Conservation (phyloP, 2,888 invertebrate genomes). For the Vandiemenella viatica region DNA sequence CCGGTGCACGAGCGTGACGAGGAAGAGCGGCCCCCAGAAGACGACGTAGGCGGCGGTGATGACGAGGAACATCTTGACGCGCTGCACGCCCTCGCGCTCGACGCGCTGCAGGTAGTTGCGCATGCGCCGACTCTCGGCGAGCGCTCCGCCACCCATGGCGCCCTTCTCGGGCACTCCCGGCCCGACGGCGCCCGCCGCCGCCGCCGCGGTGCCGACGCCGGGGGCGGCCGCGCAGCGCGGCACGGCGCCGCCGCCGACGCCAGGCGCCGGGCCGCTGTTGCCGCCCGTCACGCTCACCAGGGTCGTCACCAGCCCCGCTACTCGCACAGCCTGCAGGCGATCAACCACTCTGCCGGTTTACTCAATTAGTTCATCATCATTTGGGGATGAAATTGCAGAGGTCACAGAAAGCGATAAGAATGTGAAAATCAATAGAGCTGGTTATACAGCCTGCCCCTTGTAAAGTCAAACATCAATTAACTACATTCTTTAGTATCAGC, state of each 20-base stretch:
- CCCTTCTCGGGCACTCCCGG: too few relatives aligned
- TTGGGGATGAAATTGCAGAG: too few relatives aligned
- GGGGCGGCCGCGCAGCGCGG: not conserved
- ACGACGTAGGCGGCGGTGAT: constrained; percentile 71
- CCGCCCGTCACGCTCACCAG: constrained; percentile 65
- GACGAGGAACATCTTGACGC: constrained; percentile 73
- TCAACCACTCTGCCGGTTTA: too few relatives aligned
- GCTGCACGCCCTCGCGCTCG: constrained; percentile 63
- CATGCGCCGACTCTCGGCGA: constrained; percentile 58
- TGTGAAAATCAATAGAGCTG: too few relatives aligned
- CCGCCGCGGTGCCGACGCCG: not conserved
- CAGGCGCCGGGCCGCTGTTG: constrained; percentile 23
- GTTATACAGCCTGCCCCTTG: too few relatives aligned
- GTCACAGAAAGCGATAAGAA: too few relatives aligned
- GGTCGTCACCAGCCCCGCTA: constrained; percentile 67
- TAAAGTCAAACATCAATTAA: too few relatives aligned
- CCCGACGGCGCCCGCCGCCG: constrained; percentile 2
- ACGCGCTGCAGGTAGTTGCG: constrained; percentile 61
- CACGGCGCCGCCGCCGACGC: not conserved
- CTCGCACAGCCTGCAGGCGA: constrained; percentile 67
- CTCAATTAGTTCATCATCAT: too few relatives aligned
- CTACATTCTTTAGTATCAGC: too few relatives aligned
- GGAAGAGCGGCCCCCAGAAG: constrained; percentile 83
- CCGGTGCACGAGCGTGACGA: constrained; percentile 66
- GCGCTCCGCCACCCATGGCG: constrained; percentile 34